phyloP scores from a whole-genome alignment of 2,113 vertebrate species.

The Pachypanchax playfairii region DNA sequence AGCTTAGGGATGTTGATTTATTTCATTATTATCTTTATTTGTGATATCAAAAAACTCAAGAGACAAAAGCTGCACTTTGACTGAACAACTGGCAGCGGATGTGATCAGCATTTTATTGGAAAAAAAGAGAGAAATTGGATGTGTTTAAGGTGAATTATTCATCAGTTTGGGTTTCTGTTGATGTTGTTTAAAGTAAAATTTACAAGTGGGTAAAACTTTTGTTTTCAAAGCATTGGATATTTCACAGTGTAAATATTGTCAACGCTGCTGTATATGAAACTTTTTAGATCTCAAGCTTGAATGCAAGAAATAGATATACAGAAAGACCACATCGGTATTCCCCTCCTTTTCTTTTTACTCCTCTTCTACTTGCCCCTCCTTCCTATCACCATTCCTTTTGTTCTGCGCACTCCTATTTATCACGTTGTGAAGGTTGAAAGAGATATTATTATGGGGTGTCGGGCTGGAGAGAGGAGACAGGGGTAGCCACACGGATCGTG shows the following conservation, averaged over 20 bases:
- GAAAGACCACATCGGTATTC: conserved; percentile 17
- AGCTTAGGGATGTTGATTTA: conserved; percentile 38
- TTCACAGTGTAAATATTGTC: too few relatives aligned
- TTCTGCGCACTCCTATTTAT: conserved; percentile 99
- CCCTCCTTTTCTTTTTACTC: conserved; percentile 40
- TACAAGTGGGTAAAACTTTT: too few relatives aligned
- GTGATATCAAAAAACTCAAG: conserved; percentile 31
- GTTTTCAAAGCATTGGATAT: too few relatives aligned
- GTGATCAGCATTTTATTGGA: not conserved
- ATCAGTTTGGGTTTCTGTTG: too few relatives aligned
- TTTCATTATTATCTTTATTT: conserved; percentile 42
- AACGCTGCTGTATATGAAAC: not conserved
- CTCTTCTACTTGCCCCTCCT: conserved; percentile 78
- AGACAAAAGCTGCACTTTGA: not conserved
- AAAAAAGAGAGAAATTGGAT: too few relatives aligned
- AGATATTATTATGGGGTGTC: conserved; percentile 99
- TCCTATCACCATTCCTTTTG: conserved; percentile 88
- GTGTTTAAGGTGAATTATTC: too few relatives aligned
- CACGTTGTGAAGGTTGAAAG: conserved; percentile 99
- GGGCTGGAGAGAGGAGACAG: conserved; percentile 98
- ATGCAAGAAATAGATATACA: not conserved
- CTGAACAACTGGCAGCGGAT: not conserved
- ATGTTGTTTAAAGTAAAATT: too few relatives aligned
- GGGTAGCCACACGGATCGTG: conserved; percentile 99
- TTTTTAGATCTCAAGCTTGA: not conserved